Evolutionary conservation across 2,888 invertebrate genomes (phyloP).

Genomic region (Brassicogethes aeneus): DNA sequence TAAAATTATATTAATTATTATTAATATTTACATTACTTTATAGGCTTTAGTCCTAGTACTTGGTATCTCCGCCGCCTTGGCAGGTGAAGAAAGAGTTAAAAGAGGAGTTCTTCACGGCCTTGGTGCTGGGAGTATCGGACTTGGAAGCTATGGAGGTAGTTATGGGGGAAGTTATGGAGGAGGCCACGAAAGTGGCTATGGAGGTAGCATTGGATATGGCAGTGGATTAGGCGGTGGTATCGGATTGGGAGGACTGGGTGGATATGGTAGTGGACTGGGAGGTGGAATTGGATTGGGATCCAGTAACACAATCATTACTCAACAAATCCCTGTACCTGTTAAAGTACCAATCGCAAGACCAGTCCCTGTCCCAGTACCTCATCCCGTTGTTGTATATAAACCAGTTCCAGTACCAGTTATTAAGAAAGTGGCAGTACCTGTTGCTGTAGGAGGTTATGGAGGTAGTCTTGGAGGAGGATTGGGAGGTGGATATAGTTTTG

Average conservation of each 20-base stretch:
- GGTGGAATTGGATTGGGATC: not conserved
- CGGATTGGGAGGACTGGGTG: constrained; percentile 10
- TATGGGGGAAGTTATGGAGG: constrained; percentile 29
- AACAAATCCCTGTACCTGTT: constrained; percentile 8
- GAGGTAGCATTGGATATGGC: not conserved
- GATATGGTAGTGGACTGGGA: not conserved
- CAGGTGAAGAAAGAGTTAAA: not conserved
- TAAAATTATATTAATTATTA: not conserved
- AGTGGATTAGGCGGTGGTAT: constrained; percentile 4
- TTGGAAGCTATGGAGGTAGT: constrained; percentile 11
- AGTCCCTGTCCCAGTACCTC: constrained; percentile 10
- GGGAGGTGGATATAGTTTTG: constrained; percentile 4
- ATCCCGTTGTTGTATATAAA: constrained; percentile 10
- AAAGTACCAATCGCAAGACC: constrained; percentile 9
- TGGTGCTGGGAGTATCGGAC: constrained; percentile 3
- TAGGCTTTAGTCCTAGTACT: not conserved
- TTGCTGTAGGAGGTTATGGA: constrained; percentile 5
- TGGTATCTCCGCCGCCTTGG: not conserved
- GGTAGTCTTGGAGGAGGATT: constrained; percentile 3
- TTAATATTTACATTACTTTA: not conserved
- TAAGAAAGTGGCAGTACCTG: constrained; percentile 9
- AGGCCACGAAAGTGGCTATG: constrained; percentile 1
- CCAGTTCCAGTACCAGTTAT: constrained; percentile 10
- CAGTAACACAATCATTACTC: constrained; percentile 4
- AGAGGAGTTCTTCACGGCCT: constrained; percentile 5